Evolutionary conservation across 2,113 vertebrate genomes (phyloP), one percentile per base, ranked within the genome.

Genomic region (Myanophis thanlyinensis): DNA sequence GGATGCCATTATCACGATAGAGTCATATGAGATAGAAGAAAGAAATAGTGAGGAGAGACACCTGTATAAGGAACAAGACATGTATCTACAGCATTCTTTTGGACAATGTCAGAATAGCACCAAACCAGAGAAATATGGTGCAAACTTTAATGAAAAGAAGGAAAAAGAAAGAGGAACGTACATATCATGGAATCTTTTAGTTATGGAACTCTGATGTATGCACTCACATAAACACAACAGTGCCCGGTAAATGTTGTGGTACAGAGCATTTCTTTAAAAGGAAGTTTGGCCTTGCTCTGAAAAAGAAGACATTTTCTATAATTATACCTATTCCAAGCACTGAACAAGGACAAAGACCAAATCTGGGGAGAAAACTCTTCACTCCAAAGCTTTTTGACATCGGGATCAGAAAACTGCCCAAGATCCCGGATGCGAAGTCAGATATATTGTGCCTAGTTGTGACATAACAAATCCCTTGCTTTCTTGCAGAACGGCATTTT

Each of bases 241-340:
- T 46, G 22, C 40, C 11, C 67, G 92, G 51, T 0, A 0, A 6
- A 5, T 86, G n/a, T 53, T 92, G 90, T 40, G 12, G 23, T 89
- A 25, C n/a, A 59, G 10, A 51, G 7, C 46, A 59, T 44, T 91
- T 44, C 11, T 89, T 13, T 40, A 56, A 25, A 87, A 25, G 73
- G 11, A 49, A 25, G 85, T 2, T 23, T 56, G 87, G 73, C 51
- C 67, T 92, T 73, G 47, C 13, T 52, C 85, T 92, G 47, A 44
- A 86, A 88, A 92, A 86, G 54, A 88, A 73, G n/a, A 51, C 35
- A 4, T 44, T 86, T 88, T 87, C n/a, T 90, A 67, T 27, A 93
- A 87, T 91, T 40, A 40, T 89, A 67, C 49, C 49, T 40, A 1
- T 87, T 87, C 52, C 20, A 90, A 91, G 52, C 47, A 91, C 27